Conservation (phyloP, 1,140 invertebrate genomes). For the Phortica variegata region DNA sequence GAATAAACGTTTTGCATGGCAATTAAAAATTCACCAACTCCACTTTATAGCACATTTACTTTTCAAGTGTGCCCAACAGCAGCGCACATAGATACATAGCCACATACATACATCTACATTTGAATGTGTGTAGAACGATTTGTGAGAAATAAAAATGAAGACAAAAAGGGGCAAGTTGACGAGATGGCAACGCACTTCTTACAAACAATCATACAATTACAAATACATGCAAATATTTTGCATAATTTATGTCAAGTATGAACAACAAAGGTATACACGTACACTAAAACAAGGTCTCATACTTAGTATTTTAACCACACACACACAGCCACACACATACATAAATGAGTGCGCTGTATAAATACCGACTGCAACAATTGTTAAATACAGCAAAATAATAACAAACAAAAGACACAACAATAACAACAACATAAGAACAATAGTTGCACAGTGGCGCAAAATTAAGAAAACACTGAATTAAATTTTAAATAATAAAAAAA, state of each 20-base stretch:
- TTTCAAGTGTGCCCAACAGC: too few relatives aligned
- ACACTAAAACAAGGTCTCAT: neutral
- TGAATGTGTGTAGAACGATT: too few relatives aligned
- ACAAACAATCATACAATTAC: constrained; percentile 48
- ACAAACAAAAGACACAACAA: constrained; percentile 22
- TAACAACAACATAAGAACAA: neutral
- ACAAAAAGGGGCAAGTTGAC: too few relatives aligned
- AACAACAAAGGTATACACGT: constrained; percentile 24
- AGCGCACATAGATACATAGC: too few relatives aligned
- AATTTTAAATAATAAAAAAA: neutral
- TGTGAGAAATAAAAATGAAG: too few relatives aligned
- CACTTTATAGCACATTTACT: too few relatives aligned
- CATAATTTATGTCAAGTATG: constrained; percentile 53
- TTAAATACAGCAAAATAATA: constrained; percentile 54
- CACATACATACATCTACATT: too few relatives aligned
- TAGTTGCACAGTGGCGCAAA: constrained; percentile 14
- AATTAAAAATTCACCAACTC: too few relatives aligned
- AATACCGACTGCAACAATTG: constrained; percentile 52
- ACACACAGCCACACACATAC: constrained; percentile 2
- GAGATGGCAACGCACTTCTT: constrained; percentile 13
- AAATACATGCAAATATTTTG: constrained; percentile 49
- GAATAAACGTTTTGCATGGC: too few relatives aligned
- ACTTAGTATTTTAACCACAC: constrained; percentile 6
- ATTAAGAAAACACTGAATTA: constrained; percentile 10
- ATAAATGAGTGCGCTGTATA: constrained; percentile 54